These are phyloP conservation scores for Catocala nupta DNA, from an alignment of 2,888 invertebrate species.

Conservation along the genomic window DNA sequence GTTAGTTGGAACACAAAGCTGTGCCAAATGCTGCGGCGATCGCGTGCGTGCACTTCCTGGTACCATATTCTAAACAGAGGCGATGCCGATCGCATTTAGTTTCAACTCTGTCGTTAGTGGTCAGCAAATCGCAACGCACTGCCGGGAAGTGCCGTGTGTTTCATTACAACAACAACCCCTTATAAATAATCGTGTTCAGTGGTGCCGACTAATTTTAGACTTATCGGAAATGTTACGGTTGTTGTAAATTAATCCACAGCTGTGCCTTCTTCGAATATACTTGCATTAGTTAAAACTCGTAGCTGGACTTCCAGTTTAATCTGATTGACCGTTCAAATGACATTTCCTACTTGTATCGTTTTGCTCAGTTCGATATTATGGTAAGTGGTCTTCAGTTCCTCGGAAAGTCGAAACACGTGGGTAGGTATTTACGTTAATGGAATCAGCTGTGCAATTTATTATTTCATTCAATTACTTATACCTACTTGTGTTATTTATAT, in stretches of 20 bases:
- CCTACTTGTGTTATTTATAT: constrained; percentile 18
- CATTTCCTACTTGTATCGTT: constrained; percentile 67
- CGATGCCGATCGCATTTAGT: constrained; percentile 57
- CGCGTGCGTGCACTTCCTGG: constrained; percentile 67
- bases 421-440: constrained; percentile 52
- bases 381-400: constrained; percentile 66
- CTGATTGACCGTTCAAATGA: constrained; percentile 63
- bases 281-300: constrained; percentile 58
- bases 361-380: constrained; percentile 64
- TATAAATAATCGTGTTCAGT: constrained; percentile 64
- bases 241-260: constrained; percentile 63
- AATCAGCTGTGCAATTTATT: constrained; percentile 42
- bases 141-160: constrained; percentile 62
- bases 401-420: constrained; percentile 38
- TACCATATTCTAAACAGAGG: constrained; percentile 58
- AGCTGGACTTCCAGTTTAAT: constrained; percentile 40
- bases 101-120: constrained; percentile 59
- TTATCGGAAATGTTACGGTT: constrained; percentile 63
- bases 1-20: constrained; percentile 62
- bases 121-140: constrained; percentile 55
- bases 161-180: constrained; percentile 62
- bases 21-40: constrained; percentile 69
- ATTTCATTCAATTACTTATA: constrained; percentile 34
- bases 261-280: constrained; percentile 47
- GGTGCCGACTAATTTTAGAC: constrained; percentile 66